Evolutionary conservation across 2,797 vertebrate genomes (phyloP), one percentile per base, ranked within the genome.

Genomic region (Pangasius macronema): DNA sequence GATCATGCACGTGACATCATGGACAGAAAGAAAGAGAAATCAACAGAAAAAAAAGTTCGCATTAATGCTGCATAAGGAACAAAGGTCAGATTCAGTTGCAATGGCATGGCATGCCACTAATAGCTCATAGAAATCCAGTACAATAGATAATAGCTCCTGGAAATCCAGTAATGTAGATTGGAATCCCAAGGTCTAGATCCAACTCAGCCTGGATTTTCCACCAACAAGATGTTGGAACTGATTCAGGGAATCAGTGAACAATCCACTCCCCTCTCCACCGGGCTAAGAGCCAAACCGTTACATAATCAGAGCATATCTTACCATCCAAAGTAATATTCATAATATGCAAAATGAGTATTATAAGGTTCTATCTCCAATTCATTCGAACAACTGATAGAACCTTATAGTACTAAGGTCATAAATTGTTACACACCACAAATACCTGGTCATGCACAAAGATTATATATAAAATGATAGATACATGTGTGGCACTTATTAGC

Each of bases 1-100:
- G 91, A 90, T 92, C 88, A 89, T 86, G 67, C 77, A 77, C 36
- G 59, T 84, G 87, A 89, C 75, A 57, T 65, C 77, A 83, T 83
- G 80, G 89, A 73, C 30, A 86, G 63, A 87, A 77, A 86, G 82
- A 88, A 72, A 86, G 65, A 86, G 67, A 90, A n/a, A 42, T 79
- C 24, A 49, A 36, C 18, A 18, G 18, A 30, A n/a, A 24, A 75
- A 82, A 83, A 49, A 39, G 39, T 27, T 72, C 30, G 63, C 36
- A 67, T 85, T 59, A 73, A 63, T 61, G 39, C 73, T 88, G 22
- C 63, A 55, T 57, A 49, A 85, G 51, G 51, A 89, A 67, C 80
- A 88, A 81, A 83, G 5, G 22, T 27, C 88, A 84, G 75, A 42
- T 84, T 84, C 51, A 27, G 80, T 80, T n/a, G 77, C 55, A 39